A percentile compares a stretch with the other conserved stretches of the same genome.
These are phyloP conservation scores for Lagria hirta DNA, from an alignment of 2,888 invertebrate genomes.

Conservation along the genomic window DNA sequence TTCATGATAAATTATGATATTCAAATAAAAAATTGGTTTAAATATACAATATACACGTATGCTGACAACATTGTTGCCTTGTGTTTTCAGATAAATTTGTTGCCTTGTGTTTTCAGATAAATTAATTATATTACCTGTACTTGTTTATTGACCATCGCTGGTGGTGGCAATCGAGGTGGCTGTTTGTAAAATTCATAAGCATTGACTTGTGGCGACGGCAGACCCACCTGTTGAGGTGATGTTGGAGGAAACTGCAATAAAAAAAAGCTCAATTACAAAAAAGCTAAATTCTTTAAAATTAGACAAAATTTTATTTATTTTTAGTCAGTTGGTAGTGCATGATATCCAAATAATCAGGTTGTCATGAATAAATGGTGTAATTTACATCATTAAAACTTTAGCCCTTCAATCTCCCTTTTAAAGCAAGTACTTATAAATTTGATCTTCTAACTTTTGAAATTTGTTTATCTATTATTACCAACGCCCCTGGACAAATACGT, in stretches of 20 bases:
- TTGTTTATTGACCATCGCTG: slow-evolving; percentile 62
- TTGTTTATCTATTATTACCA: neutral
- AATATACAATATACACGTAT: too few relatives aligned
- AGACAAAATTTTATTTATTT: neutral
- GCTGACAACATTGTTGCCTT: too few relatives aligned
- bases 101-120: too few relatives aligned
- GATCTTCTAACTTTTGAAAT: too few relatives aligned
- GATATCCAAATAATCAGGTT: slow-evolving; percentile 25
- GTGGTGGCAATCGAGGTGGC: slow-evolving; percentile 56
- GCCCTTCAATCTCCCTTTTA: too few relatives aligned
- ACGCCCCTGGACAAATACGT: too few relatives aligned
- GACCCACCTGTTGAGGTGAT: slow-evolving; percentile 63
- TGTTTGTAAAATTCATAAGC: slow-evolving; percentile 64
- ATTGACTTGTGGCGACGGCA: slow-evolving; percentile 59
- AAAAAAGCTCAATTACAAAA: slow-evolving; percentile 36
- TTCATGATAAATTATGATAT: too few relatives aligned
- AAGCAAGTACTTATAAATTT: too few relatives aligned
- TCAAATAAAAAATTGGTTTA: too few relatives aligned
- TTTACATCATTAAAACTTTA: slow-evolving; percentile 15
- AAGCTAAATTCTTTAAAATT: slow-evolving; percentile 1
- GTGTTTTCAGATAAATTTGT: neutral
- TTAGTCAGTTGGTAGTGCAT: slow-evolving; percentile 30
- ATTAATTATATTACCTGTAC: slow-evolving; percentile 66
- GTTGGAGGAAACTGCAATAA: slow-evolving; percentile 70
- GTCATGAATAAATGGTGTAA: slow-evolving; percentile 15